phyloP scores from a whole-genome alignment of 2,888 invertebrate genomes.

The Trachelus troglodyta region DNA sequence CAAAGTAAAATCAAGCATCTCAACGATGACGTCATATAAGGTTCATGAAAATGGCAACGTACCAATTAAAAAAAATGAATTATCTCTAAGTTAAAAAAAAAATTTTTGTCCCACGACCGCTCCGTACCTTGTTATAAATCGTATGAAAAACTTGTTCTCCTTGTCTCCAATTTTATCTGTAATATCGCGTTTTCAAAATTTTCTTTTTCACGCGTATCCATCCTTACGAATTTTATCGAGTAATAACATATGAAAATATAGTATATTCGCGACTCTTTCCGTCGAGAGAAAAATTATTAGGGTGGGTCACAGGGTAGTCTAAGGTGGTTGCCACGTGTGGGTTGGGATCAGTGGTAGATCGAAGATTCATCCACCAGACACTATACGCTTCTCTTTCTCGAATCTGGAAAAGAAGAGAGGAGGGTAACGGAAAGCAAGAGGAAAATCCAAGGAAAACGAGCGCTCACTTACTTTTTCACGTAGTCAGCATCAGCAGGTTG shows the following conservation, averaged over 20 bases:
- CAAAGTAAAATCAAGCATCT: not conserved
- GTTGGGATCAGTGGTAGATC: not conserved
- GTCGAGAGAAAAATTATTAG: not conserved
- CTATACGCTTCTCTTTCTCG: not conserved
- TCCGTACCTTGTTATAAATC: not conserved
- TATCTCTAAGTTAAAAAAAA: too few relatives aligned
- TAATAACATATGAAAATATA: not conserved
- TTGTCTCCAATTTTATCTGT: too few relatives aligned
- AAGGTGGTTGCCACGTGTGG: not conserved
- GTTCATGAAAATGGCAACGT: not conserved
- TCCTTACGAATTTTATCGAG: not conserved
- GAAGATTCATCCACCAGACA: not conserved
- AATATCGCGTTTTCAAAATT: too few relatives aligned
- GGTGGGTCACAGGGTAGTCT: not conserved
- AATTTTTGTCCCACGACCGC: not conserved
- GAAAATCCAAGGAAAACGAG: not conserved
- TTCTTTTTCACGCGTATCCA: not conserved
- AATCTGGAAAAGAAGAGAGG: not conserved
- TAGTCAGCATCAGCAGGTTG: conserved; percentile 47
- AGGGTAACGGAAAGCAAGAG: not conserved
- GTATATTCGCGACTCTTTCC: not conserved
- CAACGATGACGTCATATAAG: not conserved
- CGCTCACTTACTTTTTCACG: conserved; percentile 33
- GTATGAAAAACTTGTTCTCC: too few relatives aligned
- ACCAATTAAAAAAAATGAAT: not conserved